Evolutionary conservation across 2,113 vertebrate genomes (phyloP), one percentile per base, ranked within the genome.

Genomic region (Lanius ludovicianus): DNA sequence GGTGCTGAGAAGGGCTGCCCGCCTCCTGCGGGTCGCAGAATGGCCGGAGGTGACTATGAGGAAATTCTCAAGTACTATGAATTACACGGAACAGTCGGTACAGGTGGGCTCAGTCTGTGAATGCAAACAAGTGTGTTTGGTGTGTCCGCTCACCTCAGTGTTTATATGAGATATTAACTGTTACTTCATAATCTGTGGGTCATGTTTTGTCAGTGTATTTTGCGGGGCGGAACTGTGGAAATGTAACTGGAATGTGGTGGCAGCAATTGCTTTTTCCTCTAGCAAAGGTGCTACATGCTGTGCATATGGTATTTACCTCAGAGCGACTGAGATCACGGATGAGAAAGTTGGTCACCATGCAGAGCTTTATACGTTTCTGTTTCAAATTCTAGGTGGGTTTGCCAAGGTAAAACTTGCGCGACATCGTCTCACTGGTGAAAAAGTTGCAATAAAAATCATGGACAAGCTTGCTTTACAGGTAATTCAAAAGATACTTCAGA

Each of bases 381-480:
- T 56, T 67, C 80, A 2, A 75, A 41, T 80, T 57, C 95, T 37
- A 99, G 99, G 99, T 94, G 99, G 99, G 28, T 99, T 99, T 97
- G 99, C 99, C 17, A 99, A 99, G 92, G 99, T 99, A 64, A 99
- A 99, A 82, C 98, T 99, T 77, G 99, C 98, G 1, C 97, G 97
- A 41, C 99, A 99, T 96, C 97, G 98, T 71, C 97, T 99, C 85
- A 99, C 99, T 11, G 98, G 99, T 94, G 99, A 99, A 97, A 99
- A 99, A 75, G 99, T 99, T 92, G 99, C 99, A 33, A 98, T 99
- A 95, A 99, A 99, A 98, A 99, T 99, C 90, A 99, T 99, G 99
- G 99, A 99, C 97, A 99, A 99, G 93, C 98, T 98, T 78, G 98
- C 98, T 39, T 97, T 99, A 27, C 99, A 99, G 98, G 99, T 99